Percentiles rank a stretch among this genome's conserved stretches.
These are phyloP conservation scores for Fissipunctia ypsillon DNA, from an alignment of 2,888 invertebrate genomes.

Conservation along the genomic window DNA sequence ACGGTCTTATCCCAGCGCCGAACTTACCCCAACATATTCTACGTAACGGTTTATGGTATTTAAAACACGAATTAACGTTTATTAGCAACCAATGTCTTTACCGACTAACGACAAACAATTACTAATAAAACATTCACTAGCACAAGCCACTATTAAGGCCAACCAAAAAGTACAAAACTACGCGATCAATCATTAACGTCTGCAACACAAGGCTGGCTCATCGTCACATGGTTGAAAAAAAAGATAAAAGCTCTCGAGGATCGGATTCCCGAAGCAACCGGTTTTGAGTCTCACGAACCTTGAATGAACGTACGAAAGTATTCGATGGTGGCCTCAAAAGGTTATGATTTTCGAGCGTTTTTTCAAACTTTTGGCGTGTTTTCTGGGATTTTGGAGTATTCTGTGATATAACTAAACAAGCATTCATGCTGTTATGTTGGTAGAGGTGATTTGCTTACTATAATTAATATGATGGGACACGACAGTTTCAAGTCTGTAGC, in stretches of 20 bases:
- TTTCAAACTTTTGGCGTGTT: constrained; percentile 30
- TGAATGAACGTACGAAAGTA: constrained; percentile 68
- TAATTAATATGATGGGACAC: too few species aligned
- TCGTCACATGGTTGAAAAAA: constrained; percentile 64
- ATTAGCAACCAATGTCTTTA: constrained; percentile 1
- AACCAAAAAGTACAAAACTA: constrained; percentile 52
- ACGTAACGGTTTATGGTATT: neutral
- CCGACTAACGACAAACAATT: constrained; percentile 8
- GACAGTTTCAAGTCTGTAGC: neutral
- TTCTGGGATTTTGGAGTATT: constrained; percentile 27
- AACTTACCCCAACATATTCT: neutral
- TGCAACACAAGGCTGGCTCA: constrained; percentile 60
- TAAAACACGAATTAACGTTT: neutral
- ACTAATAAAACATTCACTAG: constrained; percentile 35
- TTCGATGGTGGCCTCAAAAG: constrained; percentile 60
- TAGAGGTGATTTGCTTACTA: neutral
- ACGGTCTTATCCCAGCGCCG: neutral
- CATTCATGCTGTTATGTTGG: neutral
- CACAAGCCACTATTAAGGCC: constrained; percentile 40
- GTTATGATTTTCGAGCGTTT: constrained; percentile 58
- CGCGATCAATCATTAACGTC: constrained; percentile 66
- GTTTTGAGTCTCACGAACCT: constrained; percentile 68
- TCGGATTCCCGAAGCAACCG: constrained; percentile 69
- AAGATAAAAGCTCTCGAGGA: constrained; percentile 60
- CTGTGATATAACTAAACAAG: too few species aligned